Evolutionary conservation across 2,113 vertebrate species (phyloP), one percentile per base, ranked within the genome.

Genomic region (Epinephelus cyanopodus): DNA sequence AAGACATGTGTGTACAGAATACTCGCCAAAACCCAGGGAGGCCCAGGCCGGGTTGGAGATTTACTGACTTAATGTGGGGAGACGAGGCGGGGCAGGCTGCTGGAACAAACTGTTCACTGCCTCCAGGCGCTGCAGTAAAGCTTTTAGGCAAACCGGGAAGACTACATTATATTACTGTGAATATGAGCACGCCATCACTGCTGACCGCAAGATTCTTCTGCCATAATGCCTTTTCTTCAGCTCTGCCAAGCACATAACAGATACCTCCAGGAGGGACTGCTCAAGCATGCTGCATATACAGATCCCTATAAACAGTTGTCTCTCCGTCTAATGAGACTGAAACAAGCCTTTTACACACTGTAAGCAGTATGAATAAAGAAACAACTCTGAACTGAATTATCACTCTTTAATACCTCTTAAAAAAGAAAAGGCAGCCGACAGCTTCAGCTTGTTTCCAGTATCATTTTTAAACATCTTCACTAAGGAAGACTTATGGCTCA

Each of bases 31-130:
- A 15, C 64, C 63, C 60, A 72, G 62, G 84, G 88, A 93, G 90
- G 90, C 86, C 85, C 72, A 2, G 85, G 87, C 47, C 56, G 61
- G 88, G 89, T 85, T 81, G 81, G 88, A 86, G 89, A 66, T 78
- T 67, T 53, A 61, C 76, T 86, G 83, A 81, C 64, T 86, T 81
- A 77, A 79, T 81, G 79, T 37, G 71, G 86, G 74, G 25, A 82
- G 83, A 82, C 13, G 68, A 84, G 89, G 85, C 45, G 39, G 89
- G 80, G 78, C 56, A 5, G 58, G 57, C 74, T 42, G 65, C 79
- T 78, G 73, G 91, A 88, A 90, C 90, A 93, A 89, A 87, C 70
- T 85, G 89, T 91, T 89, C 88, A 81, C 78, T 80, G 82, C 82
- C 66, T 84, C 52, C 42, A 19, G 86, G 73, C 42, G 29, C 72